Evolutionary conservation across 2,113 vertebrate species (phyloP).

Genomic region (Elaphurus davidianus): DNA sequence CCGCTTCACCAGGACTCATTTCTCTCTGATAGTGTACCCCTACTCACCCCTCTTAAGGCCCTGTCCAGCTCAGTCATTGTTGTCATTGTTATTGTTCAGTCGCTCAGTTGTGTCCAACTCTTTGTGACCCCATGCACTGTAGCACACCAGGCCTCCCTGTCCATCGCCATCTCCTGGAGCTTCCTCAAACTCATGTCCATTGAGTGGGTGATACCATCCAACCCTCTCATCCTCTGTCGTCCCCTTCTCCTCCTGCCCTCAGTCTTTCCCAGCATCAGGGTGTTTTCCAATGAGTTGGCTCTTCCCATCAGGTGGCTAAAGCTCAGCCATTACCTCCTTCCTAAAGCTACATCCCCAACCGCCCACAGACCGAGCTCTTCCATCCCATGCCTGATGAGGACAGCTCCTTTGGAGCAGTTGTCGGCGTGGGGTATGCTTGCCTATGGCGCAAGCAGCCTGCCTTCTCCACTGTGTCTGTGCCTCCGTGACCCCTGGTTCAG

Average conservation of each 20-base stretch:
- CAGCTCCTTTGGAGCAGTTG: background rate
- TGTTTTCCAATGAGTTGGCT: background rate
- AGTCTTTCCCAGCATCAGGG: background rate
- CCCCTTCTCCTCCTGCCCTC: background rate
- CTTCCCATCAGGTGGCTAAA: background rate
- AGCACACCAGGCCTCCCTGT: background rate
- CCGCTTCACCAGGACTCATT: rapidly evolving
- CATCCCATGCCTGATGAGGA: too few species aligned
- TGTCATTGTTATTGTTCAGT: background rate
- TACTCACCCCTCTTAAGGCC: background rate
- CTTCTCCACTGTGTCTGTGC: rapidly evolving
- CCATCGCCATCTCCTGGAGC: background rate
- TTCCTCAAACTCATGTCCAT: background rate
- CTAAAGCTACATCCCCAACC: background rate
- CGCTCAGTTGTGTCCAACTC: background rate
- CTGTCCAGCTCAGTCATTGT: rapidly evolving
- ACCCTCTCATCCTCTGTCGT: background rate
- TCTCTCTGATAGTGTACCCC: background rate
- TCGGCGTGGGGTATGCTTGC: rapidly evolving
- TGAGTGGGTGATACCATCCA: background rate
- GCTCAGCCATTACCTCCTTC: background rate
- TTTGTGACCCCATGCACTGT: background rate
- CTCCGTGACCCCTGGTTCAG: rapidly evolving
- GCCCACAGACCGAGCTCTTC: rapidly evolving
- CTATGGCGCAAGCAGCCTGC: rapidly evolving